Conservation (phyloP, 2,888 invertebrate genomes). For the Conomelus anceps region DNA sequence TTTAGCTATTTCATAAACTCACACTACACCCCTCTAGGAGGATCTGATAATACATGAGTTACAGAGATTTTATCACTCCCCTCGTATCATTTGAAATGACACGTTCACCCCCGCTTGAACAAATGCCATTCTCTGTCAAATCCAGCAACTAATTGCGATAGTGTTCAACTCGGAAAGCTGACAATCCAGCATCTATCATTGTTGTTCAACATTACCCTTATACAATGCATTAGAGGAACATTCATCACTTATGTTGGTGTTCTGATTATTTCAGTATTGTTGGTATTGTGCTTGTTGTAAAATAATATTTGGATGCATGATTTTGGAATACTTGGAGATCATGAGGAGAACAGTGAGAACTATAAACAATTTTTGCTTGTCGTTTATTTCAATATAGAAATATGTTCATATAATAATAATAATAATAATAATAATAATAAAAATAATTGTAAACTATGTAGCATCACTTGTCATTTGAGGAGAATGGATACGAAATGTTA, state of each 20-base stretch:
- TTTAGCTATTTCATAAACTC: not conserved
- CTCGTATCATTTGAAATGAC: not conserved
- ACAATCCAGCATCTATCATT: not conserved
- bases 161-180: not conserved
- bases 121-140: not conserved
- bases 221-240: not conserved
- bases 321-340: no score
- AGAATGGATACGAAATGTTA: no score
- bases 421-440: no score
- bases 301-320: no score
- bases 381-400: no score
- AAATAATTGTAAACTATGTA: no score
- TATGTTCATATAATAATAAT: no score
- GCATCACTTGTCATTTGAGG: no score
- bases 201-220: not conserved
- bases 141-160: not conserved
- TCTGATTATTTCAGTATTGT: not conserved
- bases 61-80: not conserved
- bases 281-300: not conserved
- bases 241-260: not conserved
- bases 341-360: no score
- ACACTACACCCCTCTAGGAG: not conserved
- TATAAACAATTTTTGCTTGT: no score
- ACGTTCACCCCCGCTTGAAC: not conserved
- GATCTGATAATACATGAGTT: not conserved